Evolutionary conservation across 2,113 vertebrate genomes (phyloP).

Genomic region (Ictidomys tridecemlineatus): DNA sequence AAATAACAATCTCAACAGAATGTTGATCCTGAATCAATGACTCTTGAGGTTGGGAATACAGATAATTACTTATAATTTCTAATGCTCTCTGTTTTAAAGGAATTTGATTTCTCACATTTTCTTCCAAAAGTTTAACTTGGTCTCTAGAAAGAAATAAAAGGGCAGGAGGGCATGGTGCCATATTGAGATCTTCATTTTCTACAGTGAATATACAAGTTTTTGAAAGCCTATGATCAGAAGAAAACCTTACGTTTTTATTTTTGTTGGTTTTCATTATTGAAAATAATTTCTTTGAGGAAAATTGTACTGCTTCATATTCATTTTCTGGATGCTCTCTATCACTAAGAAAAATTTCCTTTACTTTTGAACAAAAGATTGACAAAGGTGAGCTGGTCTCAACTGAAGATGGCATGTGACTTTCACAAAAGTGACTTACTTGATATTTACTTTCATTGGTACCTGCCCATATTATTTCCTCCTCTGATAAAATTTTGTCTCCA

Average conservation of each 20-base stretch:
- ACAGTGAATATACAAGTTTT: neutral
- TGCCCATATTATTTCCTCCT: neutral
- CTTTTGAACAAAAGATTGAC: constrained; percentile 49
- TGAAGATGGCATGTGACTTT: constrained; percentile 34
- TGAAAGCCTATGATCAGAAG: constrained; percentile 56
- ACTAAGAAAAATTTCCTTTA: constrained; percentile 31
- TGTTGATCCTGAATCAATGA: neutral
- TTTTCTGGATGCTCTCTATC: neutral
- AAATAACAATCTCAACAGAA: neutral
- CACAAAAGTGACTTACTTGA: neutral
- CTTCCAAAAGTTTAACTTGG: constrained; percentile 73
- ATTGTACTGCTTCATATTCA: constrained; percentile 1
- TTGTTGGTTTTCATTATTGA: constrained; percentile 75
- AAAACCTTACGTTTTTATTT: neutral
- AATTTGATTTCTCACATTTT: constrained; percentile 69
- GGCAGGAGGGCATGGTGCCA: constrained; percentile 49
- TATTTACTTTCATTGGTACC: neutral
- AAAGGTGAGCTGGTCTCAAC: neutral
- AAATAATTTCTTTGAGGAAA: constrained; percentile 60
- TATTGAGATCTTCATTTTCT: constrained; percentile 36
- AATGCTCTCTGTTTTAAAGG: constrained; percentile 30
- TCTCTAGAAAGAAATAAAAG: constrained; percentile 69
- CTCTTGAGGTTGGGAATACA: neutral
- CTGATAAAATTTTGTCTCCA: neutral
- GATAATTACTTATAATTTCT: neutral